These are phyloP conservation scores for Macroramphosus scolopax DNA, from an alignment of 2,797 vertebrate genomes.

Conservation along the genomic window DNA sequence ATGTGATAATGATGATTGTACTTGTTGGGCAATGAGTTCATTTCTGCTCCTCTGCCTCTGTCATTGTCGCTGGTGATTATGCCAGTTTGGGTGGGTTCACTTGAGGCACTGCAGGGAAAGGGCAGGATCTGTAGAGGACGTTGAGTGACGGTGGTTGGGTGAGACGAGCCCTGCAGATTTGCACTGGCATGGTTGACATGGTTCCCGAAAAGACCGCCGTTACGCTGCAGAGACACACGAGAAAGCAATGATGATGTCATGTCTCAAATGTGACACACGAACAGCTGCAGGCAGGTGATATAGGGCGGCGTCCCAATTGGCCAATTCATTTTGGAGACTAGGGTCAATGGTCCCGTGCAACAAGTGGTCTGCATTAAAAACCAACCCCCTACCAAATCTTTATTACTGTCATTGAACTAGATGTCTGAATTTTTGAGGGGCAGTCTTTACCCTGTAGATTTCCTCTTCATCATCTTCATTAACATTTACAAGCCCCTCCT, in stretches of 20 bases:
- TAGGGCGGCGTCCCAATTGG: no score
- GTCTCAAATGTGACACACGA: no score
- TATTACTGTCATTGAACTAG: not conserved
- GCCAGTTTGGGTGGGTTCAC: slow-evolving; percentile 32
- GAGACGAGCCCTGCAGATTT: slow-evolving; percentile 82
- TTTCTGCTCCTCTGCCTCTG: slow-evolving; percentile 35
- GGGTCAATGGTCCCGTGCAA: no score
- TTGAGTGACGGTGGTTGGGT: slow-evolving; percentile 90
- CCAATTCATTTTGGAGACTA: no score
- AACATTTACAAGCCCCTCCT: slow-evolving; percentile 89
- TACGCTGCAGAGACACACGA: slow-evolving; percentile 80
- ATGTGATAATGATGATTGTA: slow-evolving; percentile 65
- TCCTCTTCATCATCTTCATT: slow-evolving; percentile 91
- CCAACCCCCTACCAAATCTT: no score
- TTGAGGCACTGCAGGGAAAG: slow-evolving; percentile 75
- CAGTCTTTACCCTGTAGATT: slow-evolving; percentile 87
- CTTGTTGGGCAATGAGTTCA: slow-evolving; percentile 49
- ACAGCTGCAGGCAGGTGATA: no score
- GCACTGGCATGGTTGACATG: slow-evolving; percentile 87
- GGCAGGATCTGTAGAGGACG: slow-evolving; percentile 89
- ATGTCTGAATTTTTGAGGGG: no score
- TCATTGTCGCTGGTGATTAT: slow-evolving; percentile 19
- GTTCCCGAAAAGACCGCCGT: slow-evolving; percentile 93
- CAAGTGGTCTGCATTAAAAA: no score
- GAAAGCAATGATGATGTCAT: slow-evolving; percentile 1